Base-by-base conservation (phyloP, 2,797 vertebrate genomes). In the Silurus lanzhouensis region DNA sequence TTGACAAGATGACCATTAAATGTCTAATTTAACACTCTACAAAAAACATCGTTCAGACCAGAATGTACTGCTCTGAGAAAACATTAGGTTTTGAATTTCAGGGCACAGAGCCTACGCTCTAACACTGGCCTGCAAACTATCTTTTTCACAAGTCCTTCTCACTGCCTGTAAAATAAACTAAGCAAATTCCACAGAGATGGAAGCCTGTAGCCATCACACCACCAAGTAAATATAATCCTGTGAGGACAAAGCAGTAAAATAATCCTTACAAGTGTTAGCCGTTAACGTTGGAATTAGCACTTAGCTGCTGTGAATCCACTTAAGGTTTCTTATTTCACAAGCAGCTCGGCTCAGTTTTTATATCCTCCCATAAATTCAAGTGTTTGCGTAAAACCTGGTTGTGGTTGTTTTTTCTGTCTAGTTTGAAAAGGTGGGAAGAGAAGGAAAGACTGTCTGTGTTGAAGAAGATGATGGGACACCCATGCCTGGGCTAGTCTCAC, bases 151-250 rank as follows among this genome's bases (percentile, higher is more conserved):
- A 87, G 84, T 55, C 44, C 48, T 57, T 71, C 83, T 81, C 86
- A 68, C 83, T 82, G 85, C 70, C 81, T 85, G 78, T 90, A 84
- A 90, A 90, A 88, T 84, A 87, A 86, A 90, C 87, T 20, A 46
- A 82, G 81, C 55, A 81, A 87, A 84, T 72, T 89, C 86, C 84
- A 55, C 27, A 17, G 83, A 84, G 83, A 61, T 66, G n/a, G 61
- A 83, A 64, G 63, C 67, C 46, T 71, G 74, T 61, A 79, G 66
- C 71, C 79, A 70, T 77, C 84, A 81, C 48, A 31, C 68, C 44
- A 58, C 86, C 76, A n/a, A 83, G 64, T 76, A 85, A 44, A 76
- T 79, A 84, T 86, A 87, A 85, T 77, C 80, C 58, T 81, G 82
- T 83, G 66, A 10, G 22, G 74, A 83, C 83, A 89, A 83, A 60